phyloP scores from a whole-genome alignment of 1,140 invertebrate genomes.

The Doryteuthis pealeii region DNA sequence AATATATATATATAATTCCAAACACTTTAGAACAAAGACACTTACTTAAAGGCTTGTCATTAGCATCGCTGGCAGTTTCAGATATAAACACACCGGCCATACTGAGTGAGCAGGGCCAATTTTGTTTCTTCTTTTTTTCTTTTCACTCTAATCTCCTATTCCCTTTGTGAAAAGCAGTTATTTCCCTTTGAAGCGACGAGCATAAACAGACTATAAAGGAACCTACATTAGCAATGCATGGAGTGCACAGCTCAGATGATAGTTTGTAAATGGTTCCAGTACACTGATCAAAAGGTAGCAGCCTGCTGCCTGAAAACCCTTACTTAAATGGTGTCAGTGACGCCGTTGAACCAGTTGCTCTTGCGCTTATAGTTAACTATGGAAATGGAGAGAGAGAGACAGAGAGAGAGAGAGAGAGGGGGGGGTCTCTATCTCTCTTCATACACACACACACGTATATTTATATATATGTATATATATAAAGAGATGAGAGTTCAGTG shows the following conservation, averaged over 20 bases:
- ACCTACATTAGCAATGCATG: constrained; percentile 9
- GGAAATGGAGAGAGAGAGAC: no score
- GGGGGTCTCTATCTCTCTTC: background rate
- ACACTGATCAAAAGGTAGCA: background rate
- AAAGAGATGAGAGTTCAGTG: no score
- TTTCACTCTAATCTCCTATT: background rate
- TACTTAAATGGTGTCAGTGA: no score
- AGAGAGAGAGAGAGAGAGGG: no score
- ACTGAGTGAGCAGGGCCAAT: background rate
- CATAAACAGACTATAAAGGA: constrained; percentile 1
- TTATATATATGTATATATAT: background rate
- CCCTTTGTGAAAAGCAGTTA: constrained; percentile 1
- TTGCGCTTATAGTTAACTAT: no score
- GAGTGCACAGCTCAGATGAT: background rate
- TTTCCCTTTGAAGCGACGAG: background rate
- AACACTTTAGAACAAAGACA: constrained; percentile 1
- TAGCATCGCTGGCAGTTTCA: background rate
- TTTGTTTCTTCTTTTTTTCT: background rate
- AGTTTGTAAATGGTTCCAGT: constrained; percentile 4
- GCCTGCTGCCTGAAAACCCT: no score
- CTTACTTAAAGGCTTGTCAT: constrained; percentile 8
- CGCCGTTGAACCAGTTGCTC: no score
- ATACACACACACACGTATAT: background rate
- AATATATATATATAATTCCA: background rate
- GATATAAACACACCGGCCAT: background rate